A percentile compares a stretch with the other conserved stretches of the same genome.
phyloP scores from a whole-genome alignment of 1,140 invertebrate species.

The Macrotrachela quadricornifera region DNA sequence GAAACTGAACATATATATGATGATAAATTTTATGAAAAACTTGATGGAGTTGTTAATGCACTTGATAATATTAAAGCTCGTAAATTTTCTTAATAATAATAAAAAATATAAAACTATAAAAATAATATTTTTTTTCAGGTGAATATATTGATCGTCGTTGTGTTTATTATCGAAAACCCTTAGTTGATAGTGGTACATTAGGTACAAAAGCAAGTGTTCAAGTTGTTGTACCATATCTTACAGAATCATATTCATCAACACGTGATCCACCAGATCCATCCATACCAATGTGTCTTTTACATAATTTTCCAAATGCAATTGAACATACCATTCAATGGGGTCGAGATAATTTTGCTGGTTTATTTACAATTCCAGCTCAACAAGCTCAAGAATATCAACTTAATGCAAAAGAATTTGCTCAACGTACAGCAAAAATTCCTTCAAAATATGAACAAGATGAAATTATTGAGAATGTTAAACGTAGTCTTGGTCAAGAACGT shows the following conservation, averaged over 20 bases:
- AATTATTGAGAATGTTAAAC: conserved; percentile 48
- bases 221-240: conserved; percentile 67
- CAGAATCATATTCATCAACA: conserved; percentile 87
- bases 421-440: conserved; percentile 65
- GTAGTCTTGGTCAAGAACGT: conserved; percentile 59
- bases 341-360: conserved; percentile 76
- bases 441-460: conserved; percentile 63
- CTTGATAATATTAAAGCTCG: conserved; percentile 90
- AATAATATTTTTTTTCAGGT: no score
- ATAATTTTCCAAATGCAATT: conserved; percentile 97
- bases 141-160: conserved; percentile 75
- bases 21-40: conserved; percentile 71
- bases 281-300: conserved; percentile 92
- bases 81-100: conserved; percentile 32
- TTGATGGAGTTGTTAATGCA: conserved; percentile 87
- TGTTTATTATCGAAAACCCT: conserved; percentile 82
- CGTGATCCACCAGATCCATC: conserved; percentile 95
- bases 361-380: conserved; percentile 70
- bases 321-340: conserved; percentile 98
- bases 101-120: no score
- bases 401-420: conserved; percentile 36
- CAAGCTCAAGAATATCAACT: conserved; percentile 67
- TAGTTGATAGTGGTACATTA: conserved; percentile 90
- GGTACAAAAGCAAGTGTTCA: conserved; percentile 96
- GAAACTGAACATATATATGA: conserved; percentile 85